Percentiles rank a stretch among this genome's conserved stretches.
Conservation (phyloP, 2,797 vertebrate species). For the Chromis chromis region DNA sequence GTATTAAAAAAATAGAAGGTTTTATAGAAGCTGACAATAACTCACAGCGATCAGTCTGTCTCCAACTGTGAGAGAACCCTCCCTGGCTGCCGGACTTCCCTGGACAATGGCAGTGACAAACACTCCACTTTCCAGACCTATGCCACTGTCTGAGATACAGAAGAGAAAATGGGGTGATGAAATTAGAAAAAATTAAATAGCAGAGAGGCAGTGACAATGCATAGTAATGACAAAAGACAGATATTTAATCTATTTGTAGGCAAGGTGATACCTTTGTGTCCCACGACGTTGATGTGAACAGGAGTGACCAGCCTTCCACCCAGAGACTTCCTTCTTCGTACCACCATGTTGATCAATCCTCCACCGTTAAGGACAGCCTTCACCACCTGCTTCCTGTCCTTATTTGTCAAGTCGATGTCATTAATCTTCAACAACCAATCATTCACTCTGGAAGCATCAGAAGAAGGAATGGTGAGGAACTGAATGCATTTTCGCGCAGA, state of each 20-base stretch:
- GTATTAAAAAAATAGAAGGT: constrained; percentile 18
- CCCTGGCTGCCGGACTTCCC: constrained; percentile 93
- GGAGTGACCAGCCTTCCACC: constrained; percentile 93
- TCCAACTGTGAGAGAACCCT: constrained; percentile 92
- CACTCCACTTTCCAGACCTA: constrained; percentile 92
- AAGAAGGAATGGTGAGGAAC: not conserved
- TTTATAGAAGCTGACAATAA: constrained; percentile 55
- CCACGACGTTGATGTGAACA: constrained; percentile 92
- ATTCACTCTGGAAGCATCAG: constrained; percentile 88
- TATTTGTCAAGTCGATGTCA: constrained; percentile 95
- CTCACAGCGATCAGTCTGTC: constrained; percentile 96
- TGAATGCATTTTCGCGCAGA: not conserved
- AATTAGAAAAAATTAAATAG: not conserved
- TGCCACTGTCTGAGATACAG: constrained; percentile 89
- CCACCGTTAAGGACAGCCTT: constrained; percentile 93
- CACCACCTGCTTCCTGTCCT: constrained; percentile 97
- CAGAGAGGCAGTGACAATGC: not conserved
- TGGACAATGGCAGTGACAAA: constrained; percentile 91
- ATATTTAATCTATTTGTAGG: not conserved
- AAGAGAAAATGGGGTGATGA: constrained; percentile 20
- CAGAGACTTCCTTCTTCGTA: constrained; percentile 94
- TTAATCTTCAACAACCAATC: constrained; percentile 98
- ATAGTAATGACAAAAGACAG: not conserved
- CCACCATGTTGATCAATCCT: constrained; percentile 96
- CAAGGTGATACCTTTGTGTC: constrained; percentile 91